A percentile compares a stretch with the other conserved stretches of the same genome.
Conservation (phyloP, 2,113 vertebrate genomes). For the Pyrgilauda ruficollis region DNA sequence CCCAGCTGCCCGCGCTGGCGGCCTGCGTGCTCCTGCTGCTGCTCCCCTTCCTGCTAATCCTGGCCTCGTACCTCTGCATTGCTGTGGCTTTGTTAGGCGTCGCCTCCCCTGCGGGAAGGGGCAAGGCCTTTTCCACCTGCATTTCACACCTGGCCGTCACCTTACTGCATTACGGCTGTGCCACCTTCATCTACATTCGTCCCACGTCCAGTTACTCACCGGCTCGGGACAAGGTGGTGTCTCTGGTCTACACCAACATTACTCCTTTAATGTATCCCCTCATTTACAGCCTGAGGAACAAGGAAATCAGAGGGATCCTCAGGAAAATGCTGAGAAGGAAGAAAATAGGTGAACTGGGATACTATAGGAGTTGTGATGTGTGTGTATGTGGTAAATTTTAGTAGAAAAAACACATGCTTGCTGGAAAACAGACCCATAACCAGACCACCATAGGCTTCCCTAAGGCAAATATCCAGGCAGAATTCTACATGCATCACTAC, state of each 20-base stretch:
- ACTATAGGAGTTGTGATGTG: neutral
- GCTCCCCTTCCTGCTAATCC: conserved; percentile 62
- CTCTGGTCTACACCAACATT: conserved; percentile 69
- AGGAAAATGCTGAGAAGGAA: conserved; percentile 22
- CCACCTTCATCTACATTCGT: conserved; percentile 62
- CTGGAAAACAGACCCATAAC: neutral
- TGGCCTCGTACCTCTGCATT: conserved; percentile 46
- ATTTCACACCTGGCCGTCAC: conserved; percentile 61
- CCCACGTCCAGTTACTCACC: conserved; percentile 64
- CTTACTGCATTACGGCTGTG: conserved; percentile 63
- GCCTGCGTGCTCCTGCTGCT: conserved; percentile 62
- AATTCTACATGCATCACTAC: neutral
- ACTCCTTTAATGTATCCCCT: conserved; percentile 69
- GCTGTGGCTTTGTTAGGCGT: neutral
- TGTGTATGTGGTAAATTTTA: neutral
- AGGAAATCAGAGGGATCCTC: conserved; percentile 14
- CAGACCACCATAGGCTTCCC: neutral
- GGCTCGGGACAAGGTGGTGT: conserved; percentile 49
- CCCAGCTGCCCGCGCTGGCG: conserved; percentile 59
- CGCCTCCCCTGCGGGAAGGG: neutral
- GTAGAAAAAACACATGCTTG: neutral
- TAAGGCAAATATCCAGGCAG: neutral
- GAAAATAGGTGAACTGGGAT: neutral
- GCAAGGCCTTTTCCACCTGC: conserved; percentile 71
- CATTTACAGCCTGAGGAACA: conserved; percentile 46